phyloP scores from a whole-genome alignment of 2,113 vertebrate species.

The Gymnogyps californianus region DNA sequence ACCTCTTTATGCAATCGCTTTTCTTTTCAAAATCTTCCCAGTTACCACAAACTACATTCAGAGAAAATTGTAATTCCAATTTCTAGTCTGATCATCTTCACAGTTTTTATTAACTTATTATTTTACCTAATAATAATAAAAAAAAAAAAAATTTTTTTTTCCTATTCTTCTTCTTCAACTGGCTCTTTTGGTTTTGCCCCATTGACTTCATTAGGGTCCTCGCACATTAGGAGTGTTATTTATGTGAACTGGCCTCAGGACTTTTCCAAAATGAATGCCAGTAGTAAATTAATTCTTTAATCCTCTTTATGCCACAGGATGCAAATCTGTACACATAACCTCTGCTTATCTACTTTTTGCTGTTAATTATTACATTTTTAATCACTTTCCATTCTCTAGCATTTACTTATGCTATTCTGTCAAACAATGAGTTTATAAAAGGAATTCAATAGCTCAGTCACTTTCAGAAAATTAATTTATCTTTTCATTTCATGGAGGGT shows the following conservation, averaged over 20 bases:
- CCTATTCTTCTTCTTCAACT: background rate
- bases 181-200: background rate
- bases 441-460: background rate
- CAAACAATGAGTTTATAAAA: background rate
- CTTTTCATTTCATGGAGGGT: background rate
- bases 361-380: slow-evolving; percentile 15
- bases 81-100: background rate
- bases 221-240: background rate
- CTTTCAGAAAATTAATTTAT: background rate
- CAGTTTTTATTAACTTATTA: background rate
- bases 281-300: slow-evolving; percentile 19
- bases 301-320: background rate
- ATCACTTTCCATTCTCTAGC: background rate
- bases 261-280: background rate
- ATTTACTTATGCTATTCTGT: background rate
- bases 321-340: background rate
- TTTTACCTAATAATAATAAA: background rate
- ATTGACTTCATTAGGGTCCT: background rate
- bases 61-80: background rate
- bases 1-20: background rate
- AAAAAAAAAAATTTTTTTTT: background rate
- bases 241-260: background rate
- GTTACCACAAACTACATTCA: background rate
- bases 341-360: background rate
- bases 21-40: background rate